Evolutionary conservation across 2,888 invertebrate genomes (phyloP), one percentile per base, ranked within the genome.

Genomic region (Agrilus mali): DNA sequence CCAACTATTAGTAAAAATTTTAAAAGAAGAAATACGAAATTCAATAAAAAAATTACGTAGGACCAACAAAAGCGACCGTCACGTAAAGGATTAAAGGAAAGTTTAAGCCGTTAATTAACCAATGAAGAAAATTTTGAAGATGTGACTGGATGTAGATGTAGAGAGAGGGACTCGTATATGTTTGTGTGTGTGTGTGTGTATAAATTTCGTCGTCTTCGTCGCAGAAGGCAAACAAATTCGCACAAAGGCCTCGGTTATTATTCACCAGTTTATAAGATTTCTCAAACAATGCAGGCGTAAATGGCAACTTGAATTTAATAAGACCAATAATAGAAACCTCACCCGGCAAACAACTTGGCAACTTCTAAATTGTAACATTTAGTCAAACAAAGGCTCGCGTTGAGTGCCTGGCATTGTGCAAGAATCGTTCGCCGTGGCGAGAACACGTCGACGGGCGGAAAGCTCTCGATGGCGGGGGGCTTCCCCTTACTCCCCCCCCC

Each of bases 311-410:
- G 61, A 62, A 64, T 63, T 63, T 64, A 64, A 64, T 64, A 64
- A 64, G 61, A 62, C 62, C 63, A 64, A 64, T 64, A 63, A 64
- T 64, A 60, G 64, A 64, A 64, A 63, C 63, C 64, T 61, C 60
- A 57, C 56, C 60, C 57, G 53, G 60, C 61, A 61, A 63, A 62
- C 61, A 63, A 63, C 60, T 64, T 60, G 63, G 55, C 61, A 64
- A 64, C 64, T 64, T 64, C 64, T 61, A 64, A 64, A 64, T 64
- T 64, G 63, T 64, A 62, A 62, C 63, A 63, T 64, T 64, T 64
- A 64, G 64, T 63, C 64, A 64, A 64, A 64, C 64, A 64, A 64
- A 61, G 60, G 60, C 61, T 53, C 58, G 57, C 60, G 55, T 56
- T 55, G 56, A 57, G 60, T 59, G 27, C 27, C 27, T 27, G 48